A percentile compares a stretch with the other conserved stretches of the same genome.
Conservation (phyloP, 1,140 invertebrate species). For the Lasioglossum baleicum region DNA sequence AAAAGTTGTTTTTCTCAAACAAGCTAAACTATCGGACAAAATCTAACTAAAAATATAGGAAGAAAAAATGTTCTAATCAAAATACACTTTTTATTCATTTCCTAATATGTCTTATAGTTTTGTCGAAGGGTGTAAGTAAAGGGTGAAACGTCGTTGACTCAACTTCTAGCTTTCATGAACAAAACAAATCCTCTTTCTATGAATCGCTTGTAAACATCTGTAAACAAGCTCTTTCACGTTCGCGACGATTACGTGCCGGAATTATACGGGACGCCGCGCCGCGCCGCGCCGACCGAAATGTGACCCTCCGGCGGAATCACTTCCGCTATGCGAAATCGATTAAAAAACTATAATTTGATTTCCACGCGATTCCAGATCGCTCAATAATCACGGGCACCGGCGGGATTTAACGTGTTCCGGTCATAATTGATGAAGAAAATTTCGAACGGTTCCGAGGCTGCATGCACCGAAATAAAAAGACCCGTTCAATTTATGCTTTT, state of each 20-base stretch:
- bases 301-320: too few relatives aligned
- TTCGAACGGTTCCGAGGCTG: background rate
- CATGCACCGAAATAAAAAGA: background rate
- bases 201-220: too few relatives aligned
- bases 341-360: background rate
- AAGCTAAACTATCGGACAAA: too few relatives aligned
- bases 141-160: too few relatives aligned
- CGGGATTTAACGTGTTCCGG: background rate
- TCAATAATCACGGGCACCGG: background rate
- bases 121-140: too few relatives aligned
- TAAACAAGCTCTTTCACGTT: background rate
- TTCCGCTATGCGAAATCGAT: background rate
- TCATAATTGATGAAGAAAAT: background rate
- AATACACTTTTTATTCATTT: too few relatives aligned
- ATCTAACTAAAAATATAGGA: too few relatives aligned
- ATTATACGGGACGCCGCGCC: background rate
- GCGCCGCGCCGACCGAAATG: background rate
- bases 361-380: background rate
- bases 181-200: too few relatives aligned
- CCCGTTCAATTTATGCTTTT: background rate
- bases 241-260: background rate
- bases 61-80: too few relatives aligned
- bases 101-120: too few relatives aligned
- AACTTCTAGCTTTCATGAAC: too few relatives aligned
- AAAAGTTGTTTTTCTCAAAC: too few relatives aligned